These are phyloP conservation scores for Lysiphlebus fabarum DNA, from an alignment of 1,140 invertebrate species.

Conservation along the genomic window DNA sequence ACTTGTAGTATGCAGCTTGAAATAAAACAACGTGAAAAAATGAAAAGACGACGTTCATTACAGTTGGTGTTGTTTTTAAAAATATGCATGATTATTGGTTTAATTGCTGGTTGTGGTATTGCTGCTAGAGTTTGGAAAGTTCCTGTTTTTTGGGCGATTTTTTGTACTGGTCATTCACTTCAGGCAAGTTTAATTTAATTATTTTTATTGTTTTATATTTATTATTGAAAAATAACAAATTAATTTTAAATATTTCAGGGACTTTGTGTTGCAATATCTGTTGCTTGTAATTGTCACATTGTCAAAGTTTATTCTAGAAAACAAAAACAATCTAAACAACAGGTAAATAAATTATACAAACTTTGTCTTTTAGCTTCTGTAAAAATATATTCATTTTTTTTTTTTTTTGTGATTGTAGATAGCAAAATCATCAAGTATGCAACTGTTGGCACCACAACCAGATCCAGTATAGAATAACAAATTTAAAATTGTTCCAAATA, in stretches of 20 bases:
- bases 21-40: slow-evolving; percentile 59
- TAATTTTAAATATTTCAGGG: slow-evolving; percentile 45
- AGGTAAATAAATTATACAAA: slow-evolving; percentile 35
- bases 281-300: slow-evolving; percentile 65
- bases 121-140: slow-evolving; percentile 44
- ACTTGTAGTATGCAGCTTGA: slow-evolving; percentile 59
- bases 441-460: slow-evolving; percentile 53
- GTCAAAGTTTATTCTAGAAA: slow-evolving; percentile 57
- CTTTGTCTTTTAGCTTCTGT: slow-evolving; percentile 24
- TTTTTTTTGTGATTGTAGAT: slow-evolving; percentile 41
- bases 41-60: slow-evolving; percentile 58
- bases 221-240: slow-evolving; percentile 5
- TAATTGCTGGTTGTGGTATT: slow-evolving; percentile 48
- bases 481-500: slow-evolving; percentile 5
- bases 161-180: slow-evolving; percentile 49
- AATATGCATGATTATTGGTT: slow-evolving; percentile 53
- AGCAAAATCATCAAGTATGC: slow-evolving; percentile 57
- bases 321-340: slow-evolving; percentile 48
- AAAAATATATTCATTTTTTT: slow-evolving; percentile 12
- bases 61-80: slow-evolving; percentile 63
- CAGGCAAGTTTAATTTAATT: slow-evolving; percentile 35
- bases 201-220: slow-evolving; percentile 9
- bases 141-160: slow-evolving; percentile 49
- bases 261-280: slow-evolving; percentile 61
- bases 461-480: slow-evolving; percentile 51